These are phyloP conservation scores for Drosophila stalkeri DNA, from an alignment of 2,888 invertebrate species.

Conservation along the genomic window DNA sequence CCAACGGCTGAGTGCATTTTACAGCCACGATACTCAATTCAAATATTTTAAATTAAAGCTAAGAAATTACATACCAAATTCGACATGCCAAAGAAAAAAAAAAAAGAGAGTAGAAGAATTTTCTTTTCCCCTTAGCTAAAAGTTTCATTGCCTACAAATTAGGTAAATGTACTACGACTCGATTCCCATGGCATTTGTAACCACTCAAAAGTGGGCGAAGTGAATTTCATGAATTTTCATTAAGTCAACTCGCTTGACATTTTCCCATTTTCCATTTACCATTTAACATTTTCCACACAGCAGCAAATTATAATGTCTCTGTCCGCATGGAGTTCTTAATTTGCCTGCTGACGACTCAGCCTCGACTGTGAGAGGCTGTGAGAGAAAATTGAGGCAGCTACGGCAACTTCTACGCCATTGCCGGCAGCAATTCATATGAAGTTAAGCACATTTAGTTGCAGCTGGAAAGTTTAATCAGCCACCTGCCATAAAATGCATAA, in stretches of 20 bases:
- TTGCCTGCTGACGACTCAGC: conserved; percentile 25
- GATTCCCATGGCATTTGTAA: conserved; percentile 25
- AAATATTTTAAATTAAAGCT: conserved; percentile 8
- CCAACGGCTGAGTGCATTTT: conserved; percentile 30
- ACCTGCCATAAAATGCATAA: conserved; percentile 65
- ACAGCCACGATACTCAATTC: conserved; percentile 15
- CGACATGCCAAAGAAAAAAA: not conserved
- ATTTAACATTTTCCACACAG: not conserved
- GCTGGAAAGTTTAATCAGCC: conserved; percentile 71
- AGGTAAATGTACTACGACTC: conserved; percentile 11
- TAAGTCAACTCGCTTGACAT: conserved; percentile 23
- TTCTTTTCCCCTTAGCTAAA: not conserved
- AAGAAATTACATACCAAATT: not conserved
- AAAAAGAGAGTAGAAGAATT: no score
- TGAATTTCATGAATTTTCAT: conserved; percentile 49
- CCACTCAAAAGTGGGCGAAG: conserved; percentile 22
- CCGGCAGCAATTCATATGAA: conserved; percentile 53
- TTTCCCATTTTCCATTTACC: conserved; percentile 4
- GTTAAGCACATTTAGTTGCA: conserved; percentile 56
- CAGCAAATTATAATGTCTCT: conserved; percentile 25
- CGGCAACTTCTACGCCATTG: conserved; percentile 17
- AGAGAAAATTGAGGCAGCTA: not conserved
- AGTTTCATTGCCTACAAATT: conserved; percentile 5
- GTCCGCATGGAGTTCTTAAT: conserved; percentile 42
- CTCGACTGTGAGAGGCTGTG: conserved; percentile 19